A percentile compares a stretch with the other conserved stretches of the same genome.
phyloP scores from a whole-genome alignment of 2,888 invertebrate genomes.

The Drosophila paucipuncta region DNA sequence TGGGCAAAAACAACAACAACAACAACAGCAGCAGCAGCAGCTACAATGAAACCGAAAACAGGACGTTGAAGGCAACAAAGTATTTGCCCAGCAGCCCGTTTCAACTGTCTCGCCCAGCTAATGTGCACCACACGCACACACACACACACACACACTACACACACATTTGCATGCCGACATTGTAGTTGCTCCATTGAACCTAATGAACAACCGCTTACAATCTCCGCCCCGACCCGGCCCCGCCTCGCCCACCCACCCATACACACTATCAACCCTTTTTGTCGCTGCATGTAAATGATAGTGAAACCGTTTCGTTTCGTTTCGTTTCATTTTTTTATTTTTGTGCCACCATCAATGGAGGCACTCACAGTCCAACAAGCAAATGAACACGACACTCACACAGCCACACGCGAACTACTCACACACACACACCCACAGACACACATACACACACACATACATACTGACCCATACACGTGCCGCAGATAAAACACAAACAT shows the following conservation, averaged over 20 bases:
- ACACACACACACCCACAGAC: constrained; percentile 5
- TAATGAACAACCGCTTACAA: constrained; percentile 52
- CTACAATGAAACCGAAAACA: constrained; percentile 58
- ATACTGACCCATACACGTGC: constrained; percentile 27
- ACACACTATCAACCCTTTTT: constrained; percentile 47
- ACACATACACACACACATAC: constrained; percentile 18
- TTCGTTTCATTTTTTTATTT: constrained; percentile 5
- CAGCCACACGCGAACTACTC: constrained; percentile 7
- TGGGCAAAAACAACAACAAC: constrained; percentile 9
- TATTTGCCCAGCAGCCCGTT: constrained; percentile 2
- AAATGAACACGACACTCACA: constrained; percentile 44
- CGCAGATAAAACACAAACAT: constrained; percentile 23
- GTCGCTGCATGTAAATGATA: constrained; percentile 58
- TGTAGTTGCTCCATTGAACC: constrained; percentile 43
- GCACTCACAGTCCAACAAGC: constrained; percentile 36
- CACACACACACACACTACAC: constrained; percentile 43
- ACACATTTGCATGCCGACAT: constrained; percentile 52
- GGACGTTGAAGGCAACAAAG: constrained; percentile 39
- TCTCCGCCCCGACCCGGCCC: neutral
- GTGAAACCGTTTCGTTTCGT: constrained; percentile 52
- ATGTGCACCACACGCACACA: constrained; percentile 36
- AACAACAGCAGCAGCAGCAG: constrained; percentile 5
- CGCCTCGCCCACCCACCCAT: neutral
- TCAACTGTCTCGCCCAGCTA: constrained; percentile 21
- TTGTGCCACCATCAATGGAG: constrained; percentile 33